Evolutionary conservation across 2,888 invertebrate species (phyloP).

Genomic region (Rotaria sp.): DNA sequence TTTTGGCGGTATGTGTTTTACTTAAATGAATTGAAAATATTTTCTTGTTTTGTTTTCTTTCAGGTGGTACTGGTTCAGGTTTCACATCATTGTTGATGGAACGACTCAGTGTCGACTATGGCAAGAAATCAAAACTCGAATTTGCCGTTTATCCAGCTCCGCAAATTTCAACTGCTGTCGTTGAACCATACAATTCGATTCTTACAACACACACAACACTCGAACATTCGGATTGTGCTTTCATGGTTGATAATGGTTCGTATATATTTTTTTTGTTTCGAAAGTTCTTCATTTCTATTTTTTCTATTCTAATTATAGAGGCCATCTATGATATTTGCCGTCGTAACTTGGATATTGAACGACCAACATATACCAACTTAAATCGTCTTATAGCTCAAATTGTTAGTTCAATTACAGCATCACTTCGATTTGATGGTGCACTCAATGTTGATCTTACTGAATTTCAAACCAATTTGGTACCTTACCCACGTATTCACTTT

Average conservation of each 20-base stretch:
- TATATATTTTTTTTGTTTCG: neutral
- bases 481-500: conserved; percentile 42
- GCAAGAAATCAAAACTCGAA: conserved; percentile 61
- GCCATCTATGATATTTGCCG: conserved; percentile 82
- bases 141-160: conserved; percentile 84
- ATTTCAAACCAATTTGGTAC: conserved; percentile 42
- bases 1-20: conserved; percentile 45
- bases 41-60: neutral
- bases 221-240: conserved; percentile 89
- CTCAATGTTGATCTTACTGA: conserved; percentile 41
- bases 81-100: conserved; percentile 61
- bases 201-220: conserved; percentile 85
- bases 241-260: conserved; percentile 76
- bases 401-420: conserved; percentile 41
- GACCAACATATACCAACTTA: conserved; percentile 42
- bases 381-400: conserved; percentile 41
- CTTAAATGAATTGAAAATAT: neutral
- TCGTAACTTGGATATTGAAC: conserved; percentile 41
- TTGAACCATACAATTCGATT: conserved; percentile 91
- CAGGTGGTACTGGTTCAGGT: conserved; percentile 49
- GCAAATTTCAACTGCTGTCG: conserved; percentile 80
- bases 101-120: conserved; percentile 62
- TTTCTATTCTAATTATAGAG: conserved; percentile 51
- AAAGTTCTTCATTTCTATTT: neutral
- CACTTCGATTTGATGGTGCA: conserved; percentile 41